A percentile compares a stretch with the other conserved stretches of the same genome.
Conservation (phyloP, 2,797 vertebrate species). For the Semotilus atromaculatus region DNA sequence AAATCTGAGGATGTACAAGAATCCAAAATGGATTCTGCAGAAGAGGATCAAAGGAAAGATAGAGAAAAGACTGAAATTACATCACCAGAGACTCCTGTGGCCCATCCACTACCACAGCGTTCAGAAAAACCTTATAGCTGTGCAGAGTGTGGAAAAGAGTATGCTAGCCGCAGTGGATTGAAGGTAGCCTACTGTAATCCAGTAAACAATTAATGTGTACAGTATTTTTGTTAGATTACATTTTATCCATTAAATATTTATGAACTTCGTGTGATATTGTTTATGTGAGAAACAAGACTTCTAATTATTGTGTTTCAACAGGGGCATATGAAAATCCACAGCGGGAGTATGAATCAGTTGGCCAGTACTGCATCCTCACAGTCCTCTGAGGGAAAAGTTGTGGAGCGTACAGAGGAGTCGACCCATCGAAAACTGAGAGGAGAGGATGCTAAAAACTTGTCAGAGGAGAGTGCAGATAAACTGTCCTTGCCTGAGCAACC, state of each 20-base stretch:
- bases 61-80: slow-evolving; percentile 57
- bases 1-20: slow-evolving; percentile 55
- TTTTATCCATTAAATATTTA: slow-evolving; percentile 1
- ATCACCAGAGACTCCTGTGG: slow-evolving; percentile 43
- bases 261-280: not conserved
- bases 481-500: slow-evolving; percentile 61
- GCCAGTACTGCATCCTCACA: slow-evolving; percentile 57
- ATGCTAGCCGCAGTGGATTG: slow-evolving; percentile 84
- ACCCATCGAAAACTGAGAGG: slow-evolving; percentile 63
- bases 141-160: slow-evolving; percentile 83
- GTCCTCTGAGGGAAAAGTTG: slow-evolving; percentile 60
- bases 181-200: slow-evolving; percentile 71
- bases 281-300: not conserved
- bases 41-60: slow-evolving; percentile 52
- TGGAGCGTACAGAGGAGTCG: slow-evolving; percentile 64
- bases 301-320: slow-evolving; percentile 61
- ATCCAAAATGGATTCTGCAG: slow-evolving; percentile 59
- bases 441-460: slow-evolving; percentile 66
- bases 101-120: slow-evolving; percentile 65
- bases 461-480: slow-evolving; percentile 69
- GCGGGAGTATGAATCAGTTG: slow-evolving; percentile 69
- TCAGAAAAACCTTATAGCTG: slow-evolving; percentile 84
- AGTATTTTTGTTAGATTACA: not conserved
- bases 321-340: slow-evolving; percentile 84
- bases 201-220: not conserved